phyloP scores from a whole-genome alignment of 2,888 invertebrate species.

The Monopis laevigella region DNA sequence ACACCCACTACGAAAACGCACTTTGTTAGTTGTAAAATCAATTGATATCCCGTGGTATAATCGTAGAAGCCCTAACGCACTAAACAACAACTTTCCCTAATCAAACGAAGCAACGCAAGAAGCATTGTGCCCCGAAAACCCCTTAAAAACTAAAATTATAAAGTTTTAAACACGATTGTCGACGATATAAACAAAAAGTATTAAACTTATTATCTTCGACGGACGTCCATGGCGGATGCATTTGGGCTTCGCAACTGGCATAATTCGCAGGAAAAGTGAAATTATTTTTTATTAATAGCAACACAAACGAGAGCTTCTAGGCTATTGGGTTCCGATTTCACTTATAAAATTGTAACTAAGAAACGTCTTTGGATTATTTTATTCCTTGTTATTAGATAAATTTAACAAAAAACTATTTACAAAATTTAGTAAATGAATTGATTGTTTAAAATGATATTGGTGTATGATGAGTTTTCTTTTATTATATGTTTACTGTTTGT shows the following conservation, averaged over 20 bases:
- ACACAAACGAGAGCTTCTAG: slow-evolving; percentile 32
- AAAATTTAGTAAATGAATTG: too few species aligned
- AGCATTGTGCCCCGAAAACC: slow-evolving; percentile 31
- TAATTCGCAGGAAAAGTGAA: slow-evolving; percentile 33
- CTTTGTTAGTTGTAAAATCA: slow-evolving; percentile 8
- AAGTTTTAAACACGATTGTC: slow-evolving; percentile 58
- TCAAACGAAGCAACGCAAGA: slow-evolving; percentile 4
- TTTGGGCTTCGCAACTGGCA: slow-evolving; percentile 59
- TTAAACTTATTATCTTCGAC: slow-evolving; percentile 42
- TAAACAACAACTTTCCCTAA: background rate
- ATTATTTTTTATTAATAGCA: slow-evolving; percentile 30
- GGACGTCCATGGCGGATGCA: slow-evolving; percentile 60
- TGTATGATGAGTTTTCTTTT: too few species aligned
- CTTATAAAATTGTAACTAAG: too few species aligned
- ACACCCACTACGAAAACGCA: background rate
- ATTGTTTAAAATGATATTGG: too few species aligned
- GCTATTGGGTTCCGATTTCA: slow-evolving; percentile 9
- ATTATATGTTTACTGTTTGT: too few species aligned
- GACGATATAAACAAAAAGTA: slow-evolving; percentile 63
- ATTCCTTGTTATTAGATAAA: too few species aligned
- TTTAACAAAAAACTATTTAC: too few species aligned
- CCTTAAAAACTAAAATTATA: slow-evolving; percentile 46
- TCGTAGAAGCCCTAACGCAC: background rate
- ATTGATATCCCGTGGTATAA: slow-evolving; percentile 1
- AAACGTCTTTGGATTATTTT: too few species aligned